Percentiles rank a stretch among this genome's conserved stretches.
phyloP scores from a whole-genome alignment of 2,113 vertebrate species.

The Clarias macrocephalus region DNA sequence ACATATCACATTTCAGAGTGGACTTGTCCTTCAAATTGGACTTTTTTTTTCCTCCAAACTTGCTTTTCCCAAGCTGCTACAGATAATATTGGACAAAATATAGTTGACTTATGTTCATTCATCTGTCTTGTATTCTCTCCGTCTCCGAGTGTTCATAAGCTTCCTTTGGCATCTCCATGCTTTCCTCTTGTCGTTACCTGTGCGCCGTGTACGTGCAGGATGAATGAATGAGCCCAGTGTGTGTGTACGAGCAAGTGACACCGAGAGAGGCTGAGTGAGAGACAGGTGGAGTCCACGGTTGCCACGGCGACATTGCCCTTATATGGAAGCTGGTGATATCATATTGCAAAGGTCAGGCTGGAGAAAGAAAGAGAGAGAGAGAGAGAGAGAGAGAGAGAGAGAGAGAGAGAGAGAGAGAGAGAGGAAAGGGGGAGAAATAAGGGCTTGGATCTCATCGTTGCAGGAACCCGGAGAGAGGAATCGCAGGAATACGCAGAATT shows the following conservation, averaged over 20 bases:
- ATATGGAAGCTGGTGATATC: constrained; percentile 75
- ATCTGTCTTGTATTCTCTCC: background rate
- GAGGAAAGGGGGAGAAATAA: constrained; percentile 2
- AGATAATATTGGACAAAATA: background rate
- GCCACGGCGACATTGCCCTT: constrained; percentile 79
- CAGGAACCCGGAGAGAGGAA: constrained; percentile 10
- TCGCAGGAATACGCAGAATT: constrained; percentile 52
- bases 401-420: constrained; percentile 12
- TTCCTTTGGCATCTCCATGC: background rate
- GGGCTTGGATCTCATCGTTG: constrained; percentile 5
- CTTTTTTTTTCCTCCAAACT: background rate
- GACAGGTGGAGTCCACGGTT: constrained; percentile 90
- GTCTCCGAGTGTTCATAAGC: background rate
- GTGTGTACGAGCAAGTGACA: constrained; percentile 35
- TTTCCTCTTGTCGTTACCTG: background rate
- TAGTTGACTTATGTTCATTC: background rate
- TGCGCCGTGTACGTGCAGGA: background rate
- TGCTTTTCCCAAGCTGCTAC: background rate
- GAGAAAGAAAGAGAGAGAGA: constrained; percentile 56
- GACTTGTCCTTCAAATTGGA: background rate
- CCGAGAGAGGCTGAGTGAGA: constrained; percentile 58
- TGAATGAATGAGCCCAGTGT: constrained; percentile 24
- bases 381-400: constrained; percentile 33
- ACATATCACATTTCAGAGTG: background rate
- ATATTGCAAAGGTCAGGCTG: constrained; percentile 79